Base-by-base conservation (phyloP, 1,140 invertebrate species). In the Trichonephila clavipes region DNA sequence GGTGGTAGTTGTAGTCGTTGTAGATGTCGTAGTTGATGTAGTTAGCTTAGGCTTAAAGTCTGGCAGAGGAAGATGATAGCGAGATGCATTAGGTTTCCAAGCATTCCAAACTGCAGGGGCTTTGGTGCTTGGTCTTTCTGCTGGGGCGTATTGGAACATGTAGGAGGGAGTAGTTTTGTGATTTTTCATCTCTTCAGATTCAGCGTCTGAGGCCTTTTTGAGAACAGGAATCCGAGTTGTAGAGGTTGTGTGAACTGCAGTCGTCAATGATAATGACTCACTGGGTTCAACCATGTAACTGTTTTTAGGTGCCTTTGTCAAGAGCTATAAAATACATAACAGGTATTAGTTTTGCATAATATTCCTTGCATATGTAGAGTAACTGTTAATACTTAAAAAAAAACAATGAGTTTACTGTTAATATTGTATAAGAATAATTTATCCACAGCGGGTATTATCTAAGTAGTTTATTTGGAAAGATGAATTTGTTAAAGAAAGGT, bases 101-200 rank as follows among this genome's bases (percentile, higher is more conserved):
- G 64, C 14, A 12, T 81, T 58, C 92, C 92, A 93, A 2, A 44
- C 34, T 18, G 82, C 19, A 10, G 58, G 16, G 21, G 24, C 34
- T 40, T 88, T 93, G 19, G 92, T 19, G 16, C 7, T 69, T 1
- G 81, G 40, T 88, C 87, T 88, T 51, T 93, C 85, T 16, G 69
- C 14, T 6, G 92, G 92, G 1, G 85, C 66, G 44, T 88, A 93
- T 24, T 93, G 92, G 44, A 87, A 93, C 51, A 88, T 87, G 69
- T 93, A 93, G 18, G 92, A 77, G 12, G 28, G 91, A 12, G 91
- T 87, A 5, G 81, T 88, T 10, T 85, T 88, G 92, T 93, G 92
- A 34, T 93, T 93, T 28, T 82, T 88, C 51, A 88, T 69, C 18
- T 93, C 92, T 44, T 87, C 86, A 7, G 69, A 7, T 24, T 88